These are phyloP conservation scores for Synchiropus splendidus DNA, from an alignment of 2,113 vertebrate species.

Conservation along the genomic window DNA sequence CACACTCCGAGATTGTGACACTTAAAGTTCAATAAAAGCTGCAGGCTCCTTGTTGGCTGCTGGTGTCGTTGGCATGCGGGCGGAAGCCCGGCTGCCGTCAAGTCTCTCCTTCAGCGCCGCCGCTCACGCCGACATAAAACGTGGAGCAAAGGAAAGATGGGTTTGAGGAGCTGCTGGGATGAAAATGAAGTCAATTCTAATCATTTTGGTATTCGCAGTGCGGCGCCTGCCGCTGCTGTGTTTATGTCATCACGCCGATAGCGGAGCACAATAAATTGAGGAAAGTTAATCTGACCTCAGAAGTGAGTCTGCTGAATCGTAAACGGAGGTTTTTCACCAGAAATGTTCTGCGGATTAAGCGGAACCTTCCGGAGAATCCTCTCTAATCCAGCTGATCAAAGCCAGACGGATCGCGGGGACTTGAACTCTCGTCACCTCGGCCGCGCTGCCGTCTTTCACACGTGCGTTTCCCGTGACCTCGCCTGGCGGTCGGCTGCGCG, in stretches of 20 bases:
- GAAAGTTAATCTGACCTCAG: conserved; percentile 37
- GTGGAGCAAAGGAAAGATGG: conserved; percentile 38
- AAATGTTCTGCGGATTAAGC: conserved; percentile 48
- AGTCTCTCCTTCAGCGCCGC: conserved; percentile 33
- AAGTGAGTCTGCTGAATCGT: conserved; percentile 20
- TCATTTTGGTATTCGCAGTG: too few species aligned
- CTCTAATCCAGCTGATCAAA: conserved; percentile 64
- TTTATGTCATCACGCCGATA: too few species aligned
- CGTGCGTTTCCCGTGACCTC: conserved; percentile 24
- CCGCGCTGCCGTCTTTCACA: conserved; percentile 23
- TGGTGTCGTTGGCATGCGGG: conserved; percentile 35
- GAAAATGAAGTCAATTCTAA: background rate
- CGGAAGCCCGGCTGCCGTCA: conserved; percentile 17
- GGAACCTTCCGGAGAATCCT: conserved; percentile 47
- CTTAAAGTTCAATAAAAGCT: conserved; percentile 53
- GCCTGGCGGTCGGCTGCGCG: conserved; percentile 7
- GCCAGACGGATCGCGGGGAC: conserved; percentile 35
- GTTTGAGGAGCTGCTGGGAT: background rate
- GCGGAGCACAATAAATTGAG: too few species aligned
- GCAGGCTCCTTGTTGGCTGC: conserved; percentile 28
- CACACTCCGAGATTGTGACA: conserved; percentile 34
- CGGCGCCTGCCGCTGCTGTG: too few species aligned
- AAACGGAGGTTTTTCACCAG: conserved; percentile 34
- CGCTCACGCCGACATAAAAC: conserved; percentile 24
- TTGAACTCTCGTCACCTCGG: conserved; percentile 27